Evolutionary conservation across 2,888 invertebrate genomes (phyloP).

Genomic region (Deilephila elpenor): DNA sequence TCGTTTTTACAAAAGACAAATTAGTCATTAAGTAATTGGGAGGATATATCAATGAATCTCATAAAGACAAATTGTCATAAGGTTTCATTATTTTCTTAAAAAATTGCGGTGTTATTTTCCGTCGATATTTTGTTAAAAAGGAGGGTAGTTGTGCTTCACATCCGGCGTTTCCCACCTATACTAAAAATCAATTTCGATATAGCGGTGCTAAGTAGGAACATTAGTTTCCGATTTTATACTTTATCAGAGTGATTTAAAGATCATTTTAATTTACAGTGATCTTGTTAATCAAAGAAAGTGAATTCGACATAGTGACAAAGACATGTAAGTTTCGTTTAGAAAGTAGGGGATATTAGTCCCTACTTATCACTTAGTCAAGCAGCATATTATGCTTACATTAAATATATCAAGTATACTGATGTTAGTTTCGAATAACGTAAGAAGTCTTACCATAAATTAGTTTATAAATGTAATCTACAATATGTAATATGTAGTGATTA

Average conservation of each 20-base stretch:
- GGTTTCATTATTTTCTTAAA: not conserved
- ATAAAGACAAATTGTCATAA: not conserved
- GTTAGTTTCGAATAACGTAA: constrained; percentile 14
- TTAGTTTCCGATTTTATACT: constrained; percentile 20
- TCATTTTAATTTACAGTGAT: constrained; percentile 6
- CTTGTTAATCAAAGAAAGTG: not conserved
- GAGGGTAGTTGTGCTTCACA: constrained; percentile 4
- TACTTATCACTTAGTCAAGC: constrained; percentile 23
- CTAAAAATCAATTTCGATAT: constrained; percentile 9
- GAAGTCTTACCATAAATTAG: constrained; percentile 70
- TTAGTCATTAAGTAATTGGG: constrained; percentile 21
- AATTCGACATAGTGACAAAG: constrained; percentile 27
- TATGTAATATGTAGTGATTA: constrained; percentile 31
- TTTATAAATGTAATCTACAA: constrained; percentile 38
- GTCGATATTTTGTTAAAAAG: not conserved
- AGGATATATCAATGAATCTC: constrained; percentile 8
- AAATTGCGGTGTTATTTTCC: constrained; percentile 2
- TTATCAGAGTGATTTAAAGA: constrained; percentile 1
- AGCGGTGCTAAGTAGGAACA: constrained; percentile 24
- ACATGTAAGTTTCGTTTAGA: constrained; percentile 40
- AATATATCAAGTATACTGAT: not conserved
- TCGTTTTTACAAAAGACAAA: constrained; percentile 19
- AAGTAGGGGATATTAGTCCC: constrained; percentile 35
- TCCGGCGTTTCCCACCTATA: constrained; percentile 54
- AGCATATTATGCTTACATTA: constrained; percentile 21